A percentile compares a stretch with the other conserved stretches of the same genome.
phyloP scores from a whole-genome alignment of 2,888 invertebrate genomes.

The Noctua janthina region DNA sequence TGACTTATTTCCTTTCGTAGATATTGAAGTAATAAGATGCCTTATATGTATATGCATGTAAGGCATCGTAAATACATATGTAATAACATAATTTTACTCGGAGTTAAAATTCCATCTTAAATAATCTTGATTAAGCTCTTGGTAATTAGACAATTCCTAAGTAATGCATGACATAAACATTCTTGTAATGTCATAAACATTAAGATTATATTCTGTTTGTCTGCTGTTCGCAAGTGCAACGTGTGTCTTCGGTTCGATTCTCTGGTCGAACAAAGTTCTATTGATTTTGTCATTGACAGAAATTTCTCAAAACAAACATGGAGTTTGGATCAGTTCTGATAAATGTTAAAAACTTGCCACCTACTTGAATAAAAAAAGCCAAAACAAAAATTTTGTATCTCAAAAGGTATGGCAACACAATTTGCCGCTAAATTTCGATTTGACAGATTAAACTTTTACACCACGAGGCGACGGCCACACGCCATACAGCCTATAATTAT shows the following conservation, averaged over 20 bases:
- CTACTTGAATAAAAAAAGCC: neutral
- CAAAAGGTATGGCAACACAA: conserved; percentile 42
- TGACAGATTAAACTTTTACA: conserved; percentile 67
- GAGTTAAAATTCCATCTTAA: conserved; percentile 12
- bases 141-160: conserved; percentile 15
- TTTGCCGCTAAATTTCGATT: conserved; percentile 54
- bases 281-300: neutral
- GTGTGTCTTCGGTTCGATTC: neutral
- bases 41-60: neutral
- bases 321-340: neutral
- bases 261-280: neutral
- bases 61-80: too few species aligned
- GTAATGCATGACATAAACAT: neutral
- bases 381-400: neutral
- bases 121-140: conserved; percentile 1
- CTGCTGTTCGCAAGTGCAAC: neutral
- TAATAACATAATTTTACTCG: conserved; percentile 29
- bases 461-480: conserved; percentile 39
- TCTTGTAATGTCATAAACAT: too few species aligned
- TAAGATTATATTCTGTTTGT: neutral
- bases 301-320: neutral
- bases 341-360: neutral
- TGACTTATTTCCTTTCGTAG: conserved; percentile 24
- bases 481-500: conserved; percentile 65
- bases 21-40: neutral